Evolutionary conservation across 1,140 invertebrate species (phyloP).

Genomic region (Diachasmimorpha longicaudata): DNA sequence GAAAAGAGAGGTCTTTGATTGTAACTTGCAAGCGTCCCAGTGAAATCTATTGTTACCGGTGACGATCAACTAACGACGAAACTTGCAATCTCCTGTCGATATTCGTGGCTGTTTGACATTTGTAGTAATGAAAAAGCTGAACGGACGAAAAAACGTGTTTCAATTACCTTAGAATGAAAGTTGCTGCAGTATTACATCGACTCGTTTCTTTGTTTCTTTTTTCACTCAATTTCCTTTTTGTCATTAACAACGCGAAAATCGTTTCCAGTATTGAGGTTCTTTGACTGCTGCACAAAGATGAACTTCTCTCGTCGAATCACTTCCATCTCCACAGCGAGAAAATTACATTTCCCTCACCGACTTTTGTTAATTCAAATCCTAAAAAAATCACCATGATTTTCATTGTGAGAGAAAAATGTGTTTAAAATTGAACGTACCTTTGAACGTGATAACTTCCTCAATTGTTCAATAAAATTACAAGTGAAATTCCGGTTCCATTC

Average conservation of each 20-base stretch:
- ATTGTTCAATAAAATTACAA: too few species aligned
- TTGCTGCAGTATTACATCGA: neutral
- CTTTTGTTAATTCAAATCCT: neutral
- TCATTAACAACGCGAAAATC: slow-evolving; percentile 23
- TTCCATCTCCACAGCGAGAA: neutral
- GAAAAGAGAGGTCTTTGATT: neutral
- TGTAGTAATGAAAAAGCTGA: neutral
- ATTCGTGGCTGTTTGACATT: neutral
- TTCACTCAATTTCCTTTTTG: neutral
- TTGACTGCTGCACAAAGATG: slow-evolving; percentile 18
- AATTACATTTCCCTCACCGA: neutral
- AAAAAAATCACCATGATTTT: neutral
- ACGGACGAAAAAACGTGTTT: neutral
- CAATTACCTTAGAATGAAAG: neutral
- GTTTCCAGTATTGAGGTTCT: slow-evolving; percentile 12
- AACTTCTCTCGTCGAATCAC: neutral
- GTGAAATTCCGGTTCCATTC: too few species aligned
- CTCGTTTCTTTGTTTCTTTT: neutral
- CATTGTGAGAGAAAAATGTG: neutral
- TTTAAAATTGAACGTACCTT: neutral
- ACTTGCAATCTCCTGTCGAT: neutral
- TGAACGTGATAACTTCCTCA: too few species aligned
- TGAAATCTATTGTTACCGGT: neutral
- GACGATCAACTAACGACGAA: neutral
- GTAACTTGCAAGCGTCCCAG: neutral